Evolutionary conservation across 2,113 vertebrate genomes (phyloP).

Genomic region (Circaetus gallicus): DNA sequence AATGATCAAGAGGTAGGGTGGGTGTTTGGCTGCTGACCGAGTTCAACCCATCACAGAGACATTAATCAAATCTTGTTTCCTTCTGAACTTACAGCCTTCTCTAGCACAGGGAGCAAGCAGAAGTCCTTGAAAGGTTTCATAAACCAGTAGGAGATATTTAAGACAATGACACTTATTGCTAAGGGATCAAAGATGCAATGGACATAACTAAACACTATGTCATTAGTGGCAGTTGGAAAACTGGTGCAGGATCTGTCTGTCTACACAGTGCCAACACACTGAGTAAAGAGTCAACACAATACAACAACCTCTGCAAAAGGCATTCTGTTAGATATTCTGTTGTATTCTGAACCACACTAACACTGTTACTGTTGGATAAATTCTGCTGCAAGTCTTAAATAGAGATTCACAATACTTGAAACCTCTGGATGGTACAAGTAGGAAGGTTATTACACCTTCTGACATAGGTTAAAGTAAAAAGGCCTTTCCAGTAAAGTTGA

Average conservation of each 20-base stretch:
- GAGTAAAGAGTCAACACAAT: rapidly evolving
- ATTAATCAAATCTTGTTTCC: not conserved
- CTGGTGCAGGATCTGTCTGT: not conserved
- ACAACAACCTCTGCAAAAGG: not conserved
- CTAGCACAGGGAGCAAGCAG: not conserved
- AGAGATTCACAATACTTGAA: not conserved
- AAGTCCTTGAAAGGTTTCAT: not conserved
- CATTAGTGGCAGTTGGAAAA: not conserved
- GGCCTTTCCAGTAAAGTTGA: not conserved
- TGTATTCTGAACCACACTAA: not conserved
- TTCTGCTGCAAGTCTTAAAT: not conserved
- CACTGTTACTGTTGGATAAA: not conserved
- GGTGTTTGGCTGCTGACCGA: not conserved
- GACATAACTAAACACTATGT: not conserved
- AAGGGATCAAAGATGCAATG: not conserved
- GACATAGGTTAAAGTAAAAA: not conserved
- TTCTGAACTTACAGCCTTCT: not conserved
- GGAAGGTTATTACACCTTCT: not conserved
- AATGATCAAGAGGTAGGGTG: not conserved
- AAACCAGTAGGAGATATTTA: not conserved
- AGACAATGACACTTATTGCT: not conserved
- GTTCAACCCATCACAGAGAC: not conserved
- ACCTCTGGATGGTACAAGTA: not conserved
- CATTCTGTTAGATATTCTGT: not conserved
- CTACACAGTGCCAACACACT: not conserved